Percentiles rank a stretch among this genome's conserved stretches.
Evolutionary conservation across 1,140 invertebrate genomes (phyloP).

Genomic region (Piezodorus guildinii): DNA sequence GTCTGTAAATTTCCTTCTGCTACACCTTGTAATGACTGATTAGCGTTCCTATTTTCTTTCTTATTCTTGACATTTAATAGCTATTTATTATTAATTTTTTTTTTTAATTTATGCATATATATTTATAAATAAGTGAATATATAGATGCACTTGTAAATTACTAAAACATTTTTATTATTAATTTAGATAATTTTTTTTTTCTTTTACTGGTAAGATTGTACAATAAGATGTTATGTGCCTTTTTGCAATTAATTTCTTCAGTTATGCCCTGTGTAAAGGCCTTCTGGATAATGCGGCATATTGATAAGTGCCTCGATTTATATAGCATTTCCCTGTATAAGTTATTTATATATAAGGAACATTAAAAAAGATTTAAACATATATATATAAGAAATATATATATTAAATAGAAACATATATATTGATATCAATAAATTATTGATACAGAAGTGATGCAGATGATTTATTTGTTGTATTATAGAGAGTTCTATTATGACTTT

Average conservation of each 20-base stretch:
- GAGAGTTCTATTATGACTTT: no score
- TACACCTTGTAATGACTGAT: conserved; percentile 12
- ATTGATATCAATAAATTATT: no score
- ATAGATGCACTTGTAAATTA: background rate
- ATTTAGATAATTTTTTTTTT: background rate
- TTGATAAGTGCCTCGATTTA: no score
- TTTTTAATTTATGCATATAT: background rate
- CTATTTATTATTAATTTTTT: conserved; percentile 8
- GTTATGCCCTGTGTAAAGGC: background rate
- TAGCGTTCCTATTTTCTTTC: conserved; percentile 13
- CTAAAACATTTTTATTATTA: conserved; percentile 7
- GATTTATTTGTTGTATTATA: no score
- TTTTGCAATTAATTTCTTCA: conserved; percentile 2
- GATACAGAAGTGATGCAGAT: no score
- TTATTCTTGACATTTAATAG: background rate
- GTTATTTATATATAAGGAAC: no score
- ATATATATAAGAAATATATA: no score
- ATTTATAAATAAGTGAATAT: background rate
- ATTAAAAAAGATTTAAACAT: no score
- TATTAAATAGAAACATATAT: no score
- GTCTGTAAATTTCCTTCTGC: conserved; percentile 7
- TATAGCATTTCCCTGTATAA: no score
- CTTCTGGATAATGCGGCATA: no score
- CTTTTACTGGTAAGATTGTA: background rate
- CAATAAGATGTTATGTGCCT: conserved; percentile 6